Conservation (phyloP, 2,113 vertebrate genomes). For the Galeopterus variegatus region DNA sequence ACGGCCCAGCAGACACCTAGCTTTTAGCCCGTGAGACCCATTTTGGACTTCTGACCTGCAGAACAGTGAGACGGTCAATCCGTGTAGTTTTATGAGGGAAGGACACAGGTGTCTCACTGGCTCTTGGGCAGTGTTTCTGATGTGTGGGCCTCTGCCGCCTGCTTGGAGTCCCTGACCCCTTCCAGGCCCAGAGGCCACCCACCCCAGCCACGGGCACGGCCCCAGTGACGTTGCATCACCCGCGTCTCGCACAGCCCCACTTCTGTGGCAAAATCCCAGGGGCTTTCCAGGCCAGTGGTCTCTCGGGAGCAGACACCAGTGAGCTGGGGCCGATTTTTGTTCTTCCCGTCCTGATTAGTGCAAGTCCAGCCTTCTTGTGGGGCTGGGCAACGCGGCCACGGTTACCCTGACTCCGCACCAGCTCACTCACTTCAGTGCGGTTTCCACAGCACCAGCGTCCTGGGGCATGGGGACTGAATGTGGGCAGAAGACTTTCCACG, state of each 20-base stretch:
- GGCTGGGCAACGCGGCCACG: background rate
- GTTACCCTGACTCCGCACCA: background rate
- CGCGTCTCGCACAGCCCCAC: background rate
- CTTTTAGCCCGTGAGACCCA: background rate
- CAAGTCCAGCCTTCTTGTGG: background rate
- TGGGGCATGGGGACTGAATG: background rate
- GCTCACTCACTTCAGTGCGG: background rate
- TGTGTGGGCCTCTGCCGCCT: background rate
- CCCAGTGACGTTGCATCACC: too few relatives aligned
- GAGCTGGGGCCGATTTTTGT: too few relatives aligned
- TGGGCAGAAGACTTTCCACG: conserved; percentile 64
- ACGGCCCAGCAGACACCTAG: background rate
- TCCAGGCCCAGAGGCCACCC: too few relatives aligned
- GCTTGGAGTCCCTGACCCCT: too few relatives aligned
- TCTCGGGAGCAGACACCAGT: fast-evolving
- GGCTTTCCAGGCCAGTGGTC: background rate
- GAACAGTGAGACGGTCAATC: background rate
- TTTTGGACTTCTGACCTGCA: fast-evolving
- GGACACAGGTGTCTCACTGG: fast-evolving
- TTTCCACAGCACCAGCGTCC: conserved; percentile 33
- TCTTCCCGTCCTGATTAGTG: background rate
- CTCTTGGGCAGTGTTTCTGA: background rate
- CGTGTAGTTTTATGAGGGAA: too few relatives aligned
- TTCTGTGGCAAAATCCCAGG: background rate
- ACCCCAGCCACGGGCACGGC: background rate